Evolutionary conservation across 2,888 invertebrate species (phyloP).

Genomic region (Vandiemenella viatica): DNA sequence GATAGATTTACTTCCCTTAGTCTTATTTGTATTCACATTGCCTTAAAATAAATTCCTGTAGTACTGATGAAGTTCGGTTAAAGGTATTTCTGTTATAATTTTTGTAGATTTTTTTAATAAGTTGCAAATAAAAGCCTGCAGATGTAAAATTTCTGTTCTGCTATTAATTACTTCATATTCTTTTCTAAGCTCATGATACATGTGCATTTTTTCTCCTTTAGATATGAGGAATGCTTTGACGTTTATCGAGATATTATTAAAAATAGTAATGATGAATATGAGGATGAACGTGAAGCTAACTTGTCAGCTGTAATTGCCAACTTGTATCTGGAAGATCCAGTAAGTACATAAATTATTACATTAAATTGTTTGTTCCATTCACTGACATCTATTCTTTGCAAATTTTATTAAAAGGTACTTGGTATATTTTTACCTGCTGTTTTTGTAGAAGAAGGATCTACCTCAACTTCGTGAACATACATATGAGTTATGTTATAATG

Average conservation of each 20-base stretch:
- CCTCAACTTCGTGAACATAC: slow-evolving; percentile 48
- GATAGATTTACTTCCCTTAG: no score
- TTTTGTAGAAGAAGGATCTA: slow-evolving; percentile 32
- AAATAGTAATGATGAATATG: slow-evolving; percentile 83
- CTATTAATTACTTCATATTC: no score
- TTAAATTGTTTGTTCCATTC: neutral
- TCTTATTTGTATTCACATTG: no score
- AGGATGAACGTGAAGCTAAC: slow-evolving; percentile 89
- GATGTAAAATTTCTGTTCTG: no score
- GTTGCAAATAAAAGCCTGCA: no score
- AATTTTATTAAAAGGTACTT: no score
- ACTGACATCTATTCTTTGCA: neutral
- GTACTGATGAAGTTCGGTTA: no score
- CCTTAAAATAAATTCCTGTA: no score
- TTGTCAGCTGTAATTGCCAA: slow-evolving; percentile 82
- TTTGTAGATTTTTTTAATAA: no score
- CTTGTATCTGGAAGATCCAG: slow-evolving; percentile 45
- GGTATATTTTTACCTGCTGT: no score
- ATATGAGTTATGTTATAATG: slow-evolving; percentile 86
- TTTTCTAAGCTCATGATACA: no score
- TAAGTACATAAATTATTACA: slow-evolving; percentile 41
- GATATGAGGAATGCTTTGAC: slow-evolving; percentile 70
- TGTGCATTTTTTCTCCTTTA: slow-evolving; percentile 13
- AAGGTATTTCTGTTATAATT: no score
- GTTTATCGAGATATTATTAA: slow-evolving; percentile 82